Conservation (phyloP, 2,797 vertebrate species). For the Pterois miles region DNA sequence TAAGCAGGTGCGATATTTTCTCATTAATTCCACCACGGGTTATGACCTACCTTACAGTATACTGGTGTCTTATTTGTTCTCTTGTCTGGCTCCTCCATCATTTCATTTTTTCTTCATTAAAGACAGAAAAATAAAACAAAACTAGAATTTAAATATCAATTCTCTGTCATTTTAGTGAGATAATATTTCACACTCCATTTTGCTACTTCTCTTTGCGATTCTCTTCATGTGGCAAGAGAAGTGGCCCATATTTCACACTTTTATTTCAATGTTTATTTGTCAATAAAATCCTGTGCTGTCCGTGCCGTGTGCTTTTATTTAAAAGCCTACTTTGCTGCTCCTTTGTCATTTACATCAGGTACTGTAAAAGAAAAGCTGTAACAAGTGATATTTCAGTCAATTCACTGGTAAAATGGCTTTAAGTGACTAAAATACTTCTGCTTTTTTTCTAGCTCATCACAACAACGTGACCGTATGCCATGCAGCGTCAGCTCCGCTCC, state of each 20-base stretch:
- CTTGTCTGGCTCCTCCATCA: slow-evolving; percentile 15
- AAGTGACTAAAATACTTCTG: neutral
- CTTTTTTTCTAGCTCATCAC: neutral
- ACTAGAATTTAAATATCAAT: neutral
- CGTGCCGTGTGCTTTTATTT: neutral
- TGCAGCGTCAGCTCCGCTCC: slow-evolving; percentile 18
- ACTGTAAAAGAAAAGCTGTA: neutral
- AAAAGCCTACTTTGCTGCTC: neutral
- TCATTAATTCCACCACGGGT: slow-evolving; percentile 64
- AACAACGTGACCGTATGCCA: slow-evolving; percentile 47
- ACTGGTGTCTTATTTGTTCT: slow-evolving; percentile 15
- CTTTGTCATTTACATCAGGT: slow-evolving; percentile 11
- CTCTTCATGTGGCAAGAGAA: neutral
- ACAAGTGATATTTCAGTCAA: slow-evolving; percentile 14
- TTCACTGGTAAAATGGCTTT: slow-evolving; percentile 1
- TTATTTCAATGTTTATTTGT: slow-evolving; percentile 34
- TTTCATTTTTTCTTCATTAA: neutral
- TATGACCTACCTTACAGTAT: slow-evolving; percentile 28
- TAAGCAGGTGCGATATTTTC: slow-evolving; percentile 50
- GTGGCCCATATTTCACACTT: slow-evolving; percentile 34
- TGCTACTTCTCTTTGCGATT: slow-evolving; percentile 2
- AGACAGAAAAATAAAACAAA: neutral
- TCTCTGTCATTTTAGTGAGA: slow-evolving; percentile 23
- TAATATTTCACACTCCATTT: slow-evolving; percentile 9
- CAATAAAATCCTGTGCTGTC: slow-evolving; percentile 19